A percentile compares a stretch with the other conserved stretches of the same genome.
Conservation (phyloP, 1,140 invertebrate genomes). For the Diabrotica virgifera region DNA sequence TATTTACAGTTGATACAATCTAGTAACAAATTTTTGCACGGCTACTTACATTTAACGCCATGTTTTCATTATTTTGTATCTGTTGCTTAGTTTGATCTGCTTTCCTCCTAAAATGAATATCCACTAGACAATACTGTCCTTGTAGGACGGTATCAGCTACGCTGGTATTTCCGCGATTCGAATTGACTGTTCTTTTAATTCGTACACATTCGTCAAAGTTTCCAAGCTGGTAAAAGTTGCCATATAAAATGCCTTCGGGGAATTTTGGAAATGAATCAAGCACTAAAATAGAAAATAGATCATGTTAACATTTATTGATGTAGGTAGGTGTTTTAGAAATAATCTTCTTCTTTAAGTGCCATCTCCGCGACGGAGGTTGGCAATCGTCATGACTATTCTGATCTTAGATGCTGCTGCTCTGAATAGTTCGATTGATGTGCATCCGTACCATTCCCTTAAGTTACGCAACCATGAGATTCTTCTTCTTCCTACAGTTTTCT, state of each 20-base stretch:
- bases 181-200: constrained; percentile 27
- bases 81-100: constrained; percentile 20
- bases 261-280: constrained; percentile 65
- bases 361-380: too few species aligned
- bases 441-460: too few species aligned
- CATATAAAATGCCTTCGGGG: constrained; percentile 59
- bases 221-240: constrained; percentile 62
- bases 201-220: constrained; percentile 67
- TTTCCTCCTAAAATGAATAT: constrained; percentile 22
- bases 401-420: too few species aligned
- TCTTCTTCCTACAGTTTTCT: too few species aligned
- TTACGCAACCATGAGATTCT: too few species aligned
- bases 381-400: too few species aligned
- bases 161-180: constrained; percentile 40
- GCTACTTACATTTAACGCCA: constrained; percentile 5
- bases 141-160: neutral
- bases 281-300: constrained; percentile 51
- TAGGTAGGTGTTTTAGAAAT: too few species aligned
- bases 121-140: constrained; percentile 63
- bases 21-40: too few species aligned
- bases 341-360: too few species aligned
- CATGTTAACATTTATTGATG: too few species aligned
- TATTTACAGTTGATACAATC: too few species aligned
- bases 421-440: too few species aligned
- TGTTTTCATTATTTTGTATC: constrained; percentile 1